Evolutionary conservation across 2,797 vertebrate species (phyloP).

Genomic region (Spinibarbus caldwelli): DNA sequence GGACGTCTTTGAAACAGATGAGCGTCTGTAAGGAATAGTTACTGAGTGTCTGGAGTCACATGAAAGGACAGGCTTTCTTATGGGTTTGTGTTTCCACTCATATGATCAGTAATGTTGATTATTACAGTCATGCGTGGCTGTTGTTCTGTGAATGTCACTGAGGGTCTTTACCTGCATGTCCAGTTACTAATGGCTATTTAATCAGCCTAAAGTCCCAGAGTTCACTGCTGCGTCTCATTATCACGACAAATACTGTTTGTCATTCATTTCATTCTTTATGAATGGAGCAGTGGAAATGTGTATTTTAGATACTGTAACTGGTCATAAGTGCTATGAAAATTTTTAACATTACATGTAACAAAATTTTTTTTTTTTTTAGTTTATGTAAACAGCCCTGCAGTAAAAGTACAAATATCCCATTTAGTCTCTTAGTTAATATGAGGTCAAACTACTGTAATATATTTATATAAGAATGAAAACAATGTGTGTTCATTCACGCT

Average conservation of each 20-base stretch:
- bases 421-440: neutral
- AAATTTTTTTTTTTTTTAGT: no score
- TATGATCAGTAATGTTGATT: neutral
- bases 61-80: neutral
- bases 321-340: no score
- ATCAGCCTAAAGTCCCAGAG: neutral
- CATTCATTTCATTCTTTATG: neutral
- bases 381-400: neutral
- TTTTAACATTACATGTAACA: no score
- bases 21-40: neutral
- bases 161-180: neutral
- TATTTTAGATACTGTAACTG: no score
- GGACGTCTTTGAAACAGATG: neutral
- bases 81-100: neutral
- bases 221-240: neutral
- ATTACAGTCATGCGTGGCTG: neutral
- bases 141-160: neutral
- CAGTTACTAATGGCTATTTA: neutral
- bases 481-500: neutral
- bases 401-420: neutral
- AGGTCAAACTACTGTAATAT: no score
- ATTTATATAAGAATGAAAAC: neutral
- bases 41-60: neutral
- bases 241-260: neutral
- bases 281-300: no score